Evolutionary conservation across 2,113 vertebrate genomes (phyloP).

Genomic region (Apus apus): DNA sequence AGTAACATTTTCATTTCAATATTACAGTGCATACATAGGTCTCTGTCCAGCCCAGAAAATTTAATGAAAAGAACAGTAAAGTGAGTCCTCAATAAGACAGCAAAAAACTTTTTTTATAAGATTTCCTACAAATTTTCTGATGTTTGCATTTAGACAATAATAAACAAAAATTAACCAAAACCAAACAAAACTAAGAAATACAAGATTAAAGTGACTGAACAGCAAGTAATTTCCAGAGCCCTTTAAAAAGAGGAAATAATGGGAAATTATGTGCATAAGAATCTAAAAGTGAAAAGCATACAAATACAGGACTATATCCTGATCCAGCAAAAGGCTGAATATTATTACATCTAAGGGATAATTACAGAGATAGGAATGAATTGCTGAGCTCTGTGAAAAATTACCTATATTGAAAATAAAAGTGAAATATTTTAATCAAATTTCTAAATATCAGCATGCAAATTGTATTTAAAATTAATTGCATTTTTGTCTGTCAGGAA

Average conservation of each 20-base stretch:
- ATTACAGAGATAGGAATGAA: not conserved
- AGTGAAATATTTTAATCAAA: not conserved
- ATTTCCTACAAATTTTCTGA: not conserved
- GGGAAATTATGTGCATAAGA: not conserved
- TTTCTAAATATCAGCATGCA: not conserved
- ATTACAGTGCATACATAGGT: not conserved
- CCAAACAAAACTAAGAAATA: not conserved
- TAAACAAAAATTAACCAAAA: not conserved
- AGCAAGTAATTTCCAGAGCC: not conserved
- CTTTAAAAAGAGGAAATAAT: not conserved
- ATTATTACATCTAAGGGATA: accelerated
- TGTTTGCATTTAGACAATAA: not conserved
- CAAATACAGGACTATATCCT: not conserved
- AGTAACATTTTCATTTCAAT: not conserved
- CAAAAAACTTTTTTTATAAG: not conserved
- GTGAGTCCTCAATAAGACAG: not conserved
- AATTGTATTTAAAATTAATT: not conserved
- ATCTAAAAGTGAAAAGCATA: not conserved
- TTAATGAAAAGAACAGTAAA: not conserved
- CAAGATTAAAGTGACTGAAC: not conserved
- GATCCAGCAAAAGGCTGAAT: not conserved
- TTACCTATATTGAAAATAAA: not conserved
- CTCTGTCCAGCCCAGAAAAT: not conserved
- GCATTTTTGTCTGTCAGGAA: not conserved
- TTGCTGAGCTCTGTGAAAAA: not conserved